Percentiles rank a stretch among this genome's conserved stretches.
Evolutionary conservation across 2,888 invertebrate genomes (phyloP).

Genomic region (Lasioglossum calceatum): DNA sequence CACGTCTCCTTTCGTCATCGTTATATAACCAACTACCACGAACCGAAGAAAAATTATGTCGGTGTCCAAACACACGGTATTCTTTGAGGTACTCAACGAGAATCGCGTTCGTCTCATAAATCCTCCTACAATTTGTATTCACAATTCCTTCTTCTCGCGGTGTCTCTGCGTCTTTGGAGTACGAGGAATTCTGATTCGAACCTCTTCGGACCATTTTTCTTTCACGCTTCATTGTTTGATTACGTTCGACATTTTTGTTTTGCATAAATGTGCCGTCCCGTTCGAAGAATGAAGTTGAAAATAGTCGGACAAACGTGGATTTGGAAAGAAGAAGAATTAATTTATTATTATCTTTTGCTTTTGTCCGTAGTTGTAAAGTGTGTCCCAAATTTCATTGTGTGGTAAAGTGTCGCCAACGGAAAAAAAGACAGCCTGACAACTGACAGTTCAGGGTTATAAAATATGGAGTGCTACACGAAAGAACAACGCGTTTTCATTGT

Average conservation of each 20-base stretch:
- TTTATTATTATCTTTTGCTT: no score
- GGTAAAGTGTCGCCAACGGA: no score
- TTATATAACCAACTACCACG: not conserved
- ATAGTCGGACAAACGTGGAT: not conserved
- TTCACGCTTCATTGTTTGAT: not conserved
- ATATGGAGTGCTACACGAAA: no score
- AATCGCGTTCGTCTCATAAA: not conserved
- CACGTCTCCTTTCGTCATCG: constrained; percentile 20
- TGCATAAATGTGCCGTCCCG: not conserved
- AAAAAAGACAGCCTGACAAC: no score
- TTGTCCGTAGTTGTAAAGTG: no score
- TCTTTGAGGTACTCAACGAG: not conserved
- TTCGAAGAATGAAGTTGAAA: not conserved
- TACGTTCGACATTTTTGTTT: not conserved
- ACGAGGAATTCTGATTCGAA: not conserved
- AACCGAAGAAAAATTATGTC: not conserved
- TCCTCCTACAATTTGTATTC: not conserved
- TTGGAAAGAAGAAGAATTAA: not conserved
- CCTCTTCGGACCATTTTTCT: not conserved
- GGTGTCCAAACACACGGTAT: not conserved
- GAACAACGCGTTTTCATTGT: no score
- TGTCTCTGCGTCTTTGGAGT: not conserved
- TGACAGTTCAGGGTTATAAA: no score
- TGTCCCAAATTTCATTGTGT: no score
- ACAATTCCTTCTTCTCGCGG: not conserved